These are phyloP conservation scores for Oligia latruncula DNA, from an alignment of 2,888 invertebrate species.

Conservation along the genomic window DNA sequence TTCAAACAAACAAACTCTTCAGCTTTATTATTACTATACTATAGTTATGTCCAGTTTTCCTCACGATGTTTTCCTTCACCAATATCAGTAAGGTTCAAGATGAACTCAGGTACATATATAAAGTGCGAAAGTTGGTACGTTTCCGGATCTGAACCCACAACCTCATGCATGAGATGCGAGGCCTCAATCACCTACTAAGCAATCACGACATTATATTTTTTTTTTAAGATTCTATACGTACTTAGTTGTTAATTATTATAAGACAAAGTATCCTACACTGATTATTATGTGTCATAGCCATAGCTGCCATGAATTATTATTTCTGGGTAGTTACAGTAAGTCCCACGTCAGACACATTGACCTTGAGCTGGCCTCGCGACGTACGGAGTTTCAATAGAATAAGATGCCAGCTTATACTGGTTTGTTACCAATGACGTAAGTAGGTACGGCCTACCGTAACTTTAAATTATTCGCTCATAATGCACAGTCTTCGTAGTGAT, in stretches of 20 bases:
- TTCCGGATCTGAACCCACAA: no score
- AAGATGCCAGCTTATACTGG: neutral
- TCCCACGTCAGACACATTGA: neutral
- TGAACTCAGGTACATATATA: no score
- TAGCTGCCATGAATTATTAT: neutral
- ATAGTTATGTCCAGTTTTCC: no score
- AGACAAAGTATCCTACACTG: neutral
- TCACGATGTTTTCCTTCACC: no score
- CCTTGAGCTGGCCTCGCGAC: neutral
- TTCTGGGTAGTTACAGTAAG: neutral
- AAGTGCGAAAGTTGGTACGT: no score
- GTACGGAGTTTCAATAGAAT: neutral
- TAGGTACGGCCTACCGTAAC: neutral
- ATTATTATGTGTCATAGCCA: neutral
- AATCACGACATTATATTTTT: no score
- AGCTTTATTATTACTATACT: no score
- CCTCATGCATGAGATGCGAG: no score
- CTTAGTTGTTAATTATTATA: neutral
- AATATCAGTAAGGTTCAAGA: no score
- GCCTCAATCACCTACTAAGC: no score
- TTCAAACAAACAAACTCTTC: no score
- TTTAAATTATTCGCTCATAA: no score
- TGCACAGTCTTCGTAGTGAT: neutral
- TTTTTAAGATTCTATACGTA: neutral
- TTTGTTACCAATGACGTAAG: neutral